Evolutionary conservation across 1,140 invertebrate genomes (phyloP).

Genomic region (Centruroides vittatus): DNA sequence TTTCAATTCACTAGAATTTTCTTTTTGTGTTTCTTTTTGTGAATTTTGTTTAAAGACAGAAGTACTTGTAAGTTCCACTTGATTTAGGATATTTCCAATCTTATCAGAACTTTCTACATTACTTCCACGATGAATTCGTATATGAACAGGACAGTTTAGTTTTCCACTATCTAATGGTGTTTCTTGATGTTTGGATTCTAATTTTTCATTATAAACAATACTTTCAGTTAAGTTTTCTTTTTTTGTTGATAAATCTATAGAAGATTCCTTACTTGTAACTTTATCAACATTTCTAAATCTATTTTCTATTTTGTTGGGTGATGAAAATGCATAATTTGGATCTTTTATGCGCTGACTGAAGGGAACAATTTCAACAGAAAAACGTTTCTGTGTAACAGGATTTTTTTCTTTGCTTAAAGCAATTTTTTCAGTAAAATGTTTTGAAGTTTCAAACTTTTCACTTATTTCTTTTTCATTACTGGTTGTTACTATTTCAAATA

Average conservation of each 20-base stretch:
- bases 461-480: no score
- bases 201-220: neutral
- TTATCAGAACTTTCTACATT: no score
- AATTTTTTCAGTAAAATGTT: no score
- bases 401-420: neutral
- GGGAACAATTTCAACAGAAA: constrained; percentile 17
- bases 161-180: constrained; percentile 1
- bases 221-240: neutral
- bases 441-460: no score
- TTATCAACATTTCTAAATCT: neutral
- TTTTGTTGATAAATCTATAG: neutral
- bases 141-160: constrained; percentile 12
- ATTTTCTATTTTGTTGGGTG: neutral
- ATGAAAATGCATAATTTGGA: constrained; percentile 8
- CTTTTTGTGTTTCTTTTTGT: no score
- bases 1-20: no score
- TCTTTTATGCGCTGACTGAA: constrained; percentile 17
- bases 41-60: no score
- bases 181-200: neutral
- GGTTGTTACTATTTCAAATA: no score
- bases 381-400: constrained; percentile 7
- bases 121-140: constrained; percentile 7
- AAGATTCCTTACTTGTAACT: neutral
- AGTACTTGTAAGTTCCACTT: no score
- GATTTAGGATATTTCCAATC: no score